These are phyloP conservation scores for Gephyroberyx darwinii DNA, from an alignment of 2,797 vertebrate species.

Conservation along the genomic window DNA sequence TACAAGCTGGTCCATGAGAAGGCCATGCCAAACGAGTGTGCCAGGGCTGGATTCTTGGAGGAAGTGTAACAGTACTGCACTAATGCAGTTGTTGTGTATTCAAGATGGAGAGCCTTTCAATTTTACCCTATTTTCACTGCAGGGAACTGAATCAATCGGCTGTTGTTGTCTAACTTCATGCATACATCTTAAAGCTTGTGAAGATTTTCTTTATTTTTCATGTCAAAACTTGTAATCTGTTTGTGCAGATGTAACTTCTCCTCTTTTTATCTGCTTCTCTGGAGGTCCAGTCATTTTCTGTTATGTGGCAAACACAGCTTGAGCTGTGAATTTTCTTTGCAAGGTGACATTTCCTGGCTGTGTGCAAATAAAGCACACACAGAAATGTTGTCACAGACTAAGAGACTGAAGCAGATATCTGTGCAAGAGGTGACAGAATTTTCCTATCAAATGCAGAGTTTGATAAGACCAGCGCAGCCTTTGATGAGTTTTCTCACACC, in stretches of 20 bases:
- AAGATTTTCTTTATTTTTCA: slow-evolving; percentile 42
- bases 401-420: slow-evolving; percentile 41
- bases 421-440: slow-evolving; percentile 40
- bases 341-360: slow-evolving; percentile 80
- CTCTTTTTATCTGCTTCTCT: slow-evolving; percentile 75
- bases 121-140: slow-evolving; percentile 8
- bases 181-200: slow-evolving; percentile 6
- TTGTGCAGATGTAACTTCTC: slow-evolving; percentile 76
- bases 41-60: slow-evolving; percentile 56
- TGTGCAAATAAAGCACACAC: slow-evolving; percentile 72
- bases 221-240: slow-evolving; percentile 56
- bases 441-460: slow-evolving; percentile 3
- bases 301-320: slow-evolving; percentile 81
- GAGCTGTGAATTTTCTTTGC: slow-evolving; percentile 81
- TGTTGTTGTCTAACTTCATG: not conserved
- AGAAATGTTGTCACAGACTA: slow-evolving; percentile 63
- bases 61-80: slow-evolving; percentile 37
- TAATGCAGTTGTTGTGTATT: slow-evolving; percentile 20
- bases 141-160: not conserved
- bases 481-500: slow-evolving; percentile 10
- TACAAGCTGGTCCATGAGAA: slow-evolving; percentile 70
- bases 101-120: not conserved
- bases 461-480: not conserved
- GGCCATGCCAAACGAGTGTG: slow-evolving; percentile 59
- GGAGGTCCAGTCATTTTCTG: slow-evolving; percentile 78